Conservation (phyloP, 2,113 vertebrate species). For the Aphyosemion australe region DNA sequence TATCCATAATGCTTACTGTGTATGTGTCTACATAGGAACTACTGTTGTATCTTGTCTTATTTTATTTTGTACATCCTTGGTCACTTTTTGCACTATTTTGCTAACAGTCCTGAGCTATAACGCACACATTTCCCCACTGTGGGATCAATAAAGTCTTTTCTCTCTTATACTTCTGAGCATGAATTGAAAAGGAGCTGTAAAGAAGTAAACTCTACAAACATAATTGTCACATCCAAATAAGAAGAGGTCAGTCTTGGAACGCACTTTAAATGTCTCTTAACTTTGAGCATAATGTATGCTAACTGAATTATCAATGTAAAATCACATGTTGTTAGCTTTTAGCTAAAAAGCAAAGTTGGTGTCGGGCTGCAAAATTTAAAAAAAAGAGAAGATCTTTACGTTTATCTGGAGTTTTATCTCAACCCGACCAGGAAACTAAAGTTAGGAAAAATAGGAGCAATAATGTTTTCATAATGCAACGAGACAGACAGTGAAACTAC, state of each 20-base stretch:
- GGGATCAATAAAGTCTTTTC: too few relatives aligned
- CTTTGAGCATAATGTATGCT: not conserved
- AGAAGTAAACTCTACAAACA: not conserved
- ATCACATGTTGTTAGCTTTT: not conserved
- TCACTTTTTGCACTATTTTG: too few relatives aligned
- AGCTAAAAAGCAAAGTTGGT: not conserved
- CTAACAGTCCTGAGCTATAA: too few relatives aligned
- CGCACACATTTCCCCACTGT: too few relatives aligned
- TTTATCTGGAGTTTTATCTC: constrained; percentile 35
- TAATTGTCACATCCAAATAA: not conserved
- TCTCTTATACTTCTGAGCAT: too few relatives aligned
- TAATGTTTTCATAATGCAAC: constrained; percentile 8
- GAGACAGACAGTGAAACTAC: constrained; percentile 32
- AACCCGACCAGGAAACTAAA: not conserved
- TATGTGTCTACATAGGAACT: too few relatives aligned
- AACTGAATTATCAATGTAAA: not conserved
- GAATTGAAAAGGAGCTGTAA: too few relatives aligned
- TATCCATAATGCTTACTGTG: too few relatives aligned
- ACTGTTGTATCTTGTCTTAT: too few relatives aligned
- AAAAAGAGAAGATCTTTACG: constrained; percentile 31
- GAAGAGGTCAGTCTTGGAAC: not conserved
- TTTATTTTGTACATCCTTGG: too few relatives aligned
- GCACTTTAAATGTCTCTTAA: not conserved
- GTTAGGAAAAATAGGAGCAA: too few relatives aligned
- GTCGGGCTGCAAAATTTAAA: not conserved